A percentile compares a stretch with the other conserved stretches of the same genome.
Evolutionary conservation across 2,888 invertebrate genomes (phyloP).

Genomic region (Ectobius pallidus): DNA sequence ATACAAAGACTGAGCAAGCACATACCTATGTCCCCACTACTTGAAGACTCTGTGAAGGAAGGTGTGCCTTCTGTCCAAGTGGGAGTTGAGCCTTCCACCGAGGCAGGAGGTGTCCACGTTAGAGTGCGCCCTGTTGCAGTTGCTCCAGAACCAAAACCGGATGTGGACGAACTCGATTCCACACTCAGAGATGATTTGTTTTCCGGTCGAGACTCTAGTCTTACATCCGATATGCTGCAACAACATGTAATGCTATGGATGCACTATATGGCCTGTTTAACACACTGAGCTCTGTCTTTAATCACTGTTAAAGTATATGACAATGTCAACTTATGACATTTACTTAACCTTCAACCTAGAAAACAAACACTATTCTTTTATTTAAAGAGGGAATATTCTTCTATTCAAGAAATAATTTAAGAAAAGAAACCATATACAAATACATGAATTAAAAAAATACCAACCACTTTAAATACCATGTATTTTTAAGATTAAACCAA

Average conservation of each 20-base stretch:
- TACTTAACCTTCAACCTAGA: no score
- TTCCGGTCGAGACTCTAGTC: slow-evolving; percentile 67
- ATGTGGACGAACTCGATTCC: slow-evolving; percentile 64
- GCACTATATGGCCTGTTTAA: background rate
- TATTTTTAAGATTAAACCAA: no score
- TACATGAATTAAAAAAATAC: no score
- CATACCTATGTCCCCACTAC: slow-evolving; percentile 85
- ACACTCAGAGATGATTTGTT: slow-evolving; percentile 67
- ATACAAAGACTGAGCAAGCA: background rate
- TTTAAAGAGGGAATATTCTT: no score
- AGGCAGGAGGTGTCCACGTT: slow-evolving; percentile 84
- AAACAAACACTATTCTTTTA: no score
- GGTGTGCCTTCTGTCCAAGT: slow-evolving; percentile 99
- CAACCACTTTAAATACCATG: no score
- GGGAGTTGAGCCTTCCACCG: slow-evolving; percentile 90
- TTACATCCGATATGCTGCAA: slow-evolving; percentile 72
- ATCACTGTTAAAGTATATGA: no score
- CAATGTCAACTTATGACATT: no score
- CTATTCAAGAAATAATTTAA: no score
- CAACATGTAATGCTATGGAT: background rate
- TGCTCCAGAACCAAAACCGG: slow-evolving; percentile 54
- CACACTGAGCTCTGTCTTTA: no score
- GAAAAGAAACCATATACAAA: no score
- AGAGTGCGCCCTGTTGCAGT: slow-evolving; percentile 47
- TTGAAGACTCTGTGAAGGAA: slow-evolving; percentile 96